Conservation (phyloP, 2,797 vertebrate species). For the Bovichtus diacanthus region DNA sequence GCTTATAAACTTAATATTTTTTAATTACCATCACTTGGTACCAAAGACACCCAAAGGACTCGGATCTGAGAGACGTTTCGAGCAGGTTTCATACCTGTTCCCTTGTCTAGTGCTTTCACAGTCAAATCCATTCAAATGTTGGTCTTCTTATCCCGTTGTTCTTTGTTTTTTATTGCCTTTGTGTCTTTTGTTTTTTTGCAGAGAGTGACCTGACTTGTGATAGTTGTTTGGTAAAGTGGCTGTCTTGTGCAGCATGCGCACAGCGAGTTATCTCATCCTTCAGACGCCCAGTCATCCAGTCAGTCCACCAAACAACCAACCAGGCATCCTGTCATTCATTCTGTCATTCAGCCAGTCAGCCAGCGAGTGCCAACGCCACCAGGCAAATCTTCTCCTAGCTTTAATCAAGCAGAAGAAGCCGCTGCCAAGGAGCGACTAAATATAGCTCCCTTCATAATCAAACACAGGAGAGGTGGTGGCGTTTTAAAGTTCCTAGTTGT, state of each 20-base stretch:
- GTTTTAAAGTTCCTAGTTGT: constrained; percentile 25
- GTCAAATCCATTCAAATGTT: background rate
- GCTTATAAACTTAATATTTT: background rate
- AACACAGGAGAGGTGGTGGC: constrained; percentile 45
- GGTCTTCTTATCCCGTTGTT: background rate
- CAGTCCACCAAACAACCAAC: background rate
- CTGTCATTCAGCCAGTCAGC: constrained; percentile 45
- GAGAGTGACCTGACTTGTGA: constrained; percentile 10
- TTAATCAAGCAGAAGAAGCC: constrained; percentile 72
- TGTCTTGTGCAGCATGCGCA: background rate
- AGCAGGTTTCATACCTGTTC: too few relatives aligned
- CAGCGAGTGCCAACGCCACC: constrained; percentile 36
- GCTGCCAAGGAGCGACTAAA: constrained; percentile 64
- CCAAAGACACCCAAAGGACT: too few relatives aligned
- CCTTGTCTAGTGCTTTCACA: too few relatives aligned
- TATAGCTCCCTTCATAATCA: constrained; percentile 65
- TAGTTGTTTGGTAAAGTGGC: constrained; percentile 5
- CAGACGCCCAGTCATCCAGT: constrained; percentile 25
- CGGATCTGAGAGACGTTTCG: too few relatives aligned
- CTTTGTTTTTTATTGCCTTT: background rate
- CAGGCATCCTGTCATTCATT: constrained; percentile 31
- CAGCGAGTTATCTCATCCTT: constrained; percentile 10
- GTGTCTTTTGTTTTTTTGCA: background rate
- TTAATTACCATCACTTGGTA: too few relatives aligned
- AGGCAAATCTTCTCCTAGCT: constrained; percentile 62